Evolutionary conservation across 2,113 vertebrate species (phyloP), one percentile per base, ranked within the genome.

Genomic region (Mirza zaza): DNA sequence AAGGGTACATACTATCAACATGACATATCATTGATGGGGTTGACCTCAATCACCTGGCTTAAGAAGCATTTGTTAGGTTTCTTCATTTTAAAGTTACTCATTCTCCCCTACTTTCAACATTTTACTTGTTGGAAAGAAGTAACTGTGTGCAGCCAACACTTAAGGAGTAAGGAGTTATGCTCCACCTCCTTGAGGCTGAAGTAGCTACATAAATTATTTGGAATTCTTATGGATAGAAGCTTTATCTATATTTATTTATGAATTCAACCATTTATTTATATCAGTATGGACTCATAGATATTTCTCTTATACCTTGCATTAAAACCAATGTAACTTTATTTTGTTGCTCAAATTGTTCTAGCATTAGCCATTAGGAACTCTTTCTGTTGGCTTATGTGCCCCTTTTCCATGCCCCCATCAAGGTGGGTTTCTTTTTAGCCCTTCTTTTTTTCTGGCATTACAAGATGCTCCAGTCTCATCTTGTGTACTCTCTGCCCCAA

Each of bases 401-500:
- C 45, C 42, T 92, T 50, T 91, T 29, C 45, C 29, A 59, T n/a
- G 32, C 8, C 2, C n/a, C 4, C 17, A 36, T 68, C 14, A 59
- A 18, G 42, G 23, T 52, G 76, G 48, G 18, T 63, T 83, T 1
- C 23, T 32, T 77, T 39, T 32, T 8, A 94, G 61, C 29, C 57
- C 5, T 91, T 94, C 25, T 94, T 94, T 84, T 50, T 84, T 95
- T 97, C 45, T 82, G 32, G 34, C 48, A 92, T 55, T 77, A 55
- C 3, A 87, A 71, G 57, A 89, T 82, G 32, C 23, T 95, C 70
- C 34, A 76, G 27, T 10, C 12, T 96, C 18, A 87, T 84, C 27
- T 87, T 81, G 34, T 77, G 71, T 67, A 70, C n/a, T 85, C 34
- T 17, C 8, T 79, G n/a, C n/a, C 39, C 6, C 8, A 59, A 61